These are phyloP conservation scores for Tachystola acroxantha DNA, from an alignment of 2,888 invertebrate genomes.

Conservation along the genomic window DNA sequence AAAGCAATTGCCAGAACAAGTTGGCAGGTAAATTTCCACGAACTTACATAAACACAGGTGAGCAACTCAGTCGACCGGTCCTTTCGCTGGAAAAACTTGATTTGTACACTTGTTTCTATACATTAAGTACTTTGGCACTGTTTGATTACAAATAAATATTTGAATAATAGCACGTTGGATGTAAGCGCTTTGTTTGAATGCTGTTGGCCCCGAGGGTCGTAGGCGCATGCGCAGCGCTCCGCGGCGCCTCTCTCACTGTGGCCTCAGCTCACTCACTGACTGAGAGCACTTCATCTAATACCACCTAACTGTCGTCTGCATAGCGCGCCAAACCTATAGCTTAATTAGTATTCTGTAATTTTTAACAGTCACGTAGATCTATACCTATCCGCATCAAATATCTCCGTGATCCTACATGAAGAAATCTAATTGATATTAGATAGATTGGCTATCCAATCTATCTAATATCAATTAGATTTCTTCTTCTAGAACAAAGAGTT, in stretches of 20 bases:
- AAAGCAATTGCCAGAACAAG: slow-evolving; percentile 17
- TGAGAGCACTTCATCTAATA: slow-evolving; percentile 39
- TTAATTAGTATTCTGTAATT: no score
- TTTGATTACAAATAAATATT: slow-evolving; percentile 15
- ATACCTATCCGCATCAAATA: no score
- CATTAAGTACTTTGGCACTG: slow-evolving; percentile 45
- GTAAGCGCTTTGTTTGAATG: no score
- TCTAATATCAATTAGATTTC: no score
- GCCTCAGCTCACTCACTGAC: slow-evolving; percentile 11
- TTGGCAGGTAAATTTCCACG: slow-evolving; percentile 28
- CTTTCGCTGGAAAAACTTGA: slow-evolving; percentile 41
- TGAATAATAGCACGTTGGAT: no score
- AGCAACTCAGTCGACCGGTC: slow-evolving; percentile 21
- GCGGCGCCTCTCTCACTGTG: slow-evolving; percentile 59
- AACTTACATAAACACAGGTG: slow-evolving; percentile 54
- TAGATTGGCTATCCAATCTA: no score
- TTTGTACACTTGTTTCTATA: slow-evolving; percentile 30
- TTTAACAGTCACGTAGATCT: no score
- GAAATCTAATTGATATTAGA: no score
- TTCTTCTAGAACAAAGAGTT: no score
- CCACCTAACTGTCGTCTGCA: slow-evolving; percentile 18
- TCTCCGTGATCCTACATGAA: no score
- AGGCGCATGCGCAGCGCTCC: slow-evolving; percentile 64
- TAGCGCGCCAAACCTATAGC: no score
- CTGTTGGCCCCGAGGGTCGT: slow-evolving; percentile 19